A percentile compares a stretch with the other conserved stretches of the same genome.
Conservation (phyloP, 1,140 invertebrate genomes). For the Chionoecetes opilio region DNA sequence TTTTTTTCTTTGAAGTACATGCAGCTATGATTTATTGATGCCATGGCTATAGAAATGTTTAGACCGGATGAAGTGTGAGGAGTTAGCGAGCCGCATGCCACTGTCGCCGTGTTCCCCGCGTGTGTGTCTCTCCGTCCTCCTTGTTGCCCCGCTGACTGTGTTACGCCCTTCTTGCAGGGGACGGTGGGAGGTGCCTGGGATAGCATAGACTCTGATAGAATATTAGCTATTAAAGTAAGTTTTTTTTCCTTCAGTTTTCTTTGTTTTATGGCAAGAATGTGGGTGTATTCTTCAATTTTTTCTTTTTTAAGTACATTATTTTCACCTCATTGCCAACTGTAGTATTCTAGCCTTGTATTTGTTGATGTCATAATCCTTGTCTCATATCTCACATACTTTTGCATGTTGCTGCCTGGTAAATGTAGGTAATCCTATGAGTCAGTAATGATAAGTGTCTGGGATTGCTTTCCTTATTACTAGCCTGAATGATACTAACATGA, state of each 20-base stretch:
- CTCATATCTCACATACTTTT: background rate
- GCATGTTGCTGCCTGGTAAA: constrained; percentile 27
- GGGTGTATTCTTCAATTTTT: constrained; percentile 10
- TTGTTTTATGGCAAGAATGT: constrained; percentile 10
- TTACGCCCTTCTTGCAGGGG: constrained; percentile 81
- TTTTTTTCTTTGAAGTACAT: too few species aligned
- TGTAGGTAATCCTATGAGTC: background rate
- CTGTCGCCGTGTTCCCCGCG: too few species aligned
- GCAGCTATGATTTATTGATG: too few species aligned
- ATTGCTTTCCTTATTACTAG: background rate
- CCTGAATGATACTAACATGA: background rate
- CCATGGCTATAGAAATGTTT: too few species aligned
- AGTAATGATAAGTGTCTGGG: background rate
- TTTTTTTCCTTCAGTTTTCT: background rate
- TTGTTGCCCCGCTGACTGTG: constrained; percentile 48
- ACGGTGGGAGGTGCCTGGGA: constrained; percentile 83
- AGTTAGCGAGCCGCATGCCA: too few species aligned
- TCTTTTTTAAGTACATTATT: background rate
- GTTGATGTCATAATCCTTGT: background rate
- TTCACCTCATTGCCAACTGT: background rate
- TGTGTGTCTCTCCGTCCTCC: background rate
- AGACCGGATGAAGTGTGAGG: too few species aligned
- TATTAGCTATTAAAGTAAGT: constrained; percentile 95
- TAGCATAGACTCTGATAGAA: constrained; percentile 94
- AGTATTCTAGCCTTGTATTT: background rate